Evolutionary conservation across 1,140 invertebrate genomes (phyloP), one percentile per base, ranked within the genome.

Genomic region (Phymorhynchus buccinoides): DNA sequence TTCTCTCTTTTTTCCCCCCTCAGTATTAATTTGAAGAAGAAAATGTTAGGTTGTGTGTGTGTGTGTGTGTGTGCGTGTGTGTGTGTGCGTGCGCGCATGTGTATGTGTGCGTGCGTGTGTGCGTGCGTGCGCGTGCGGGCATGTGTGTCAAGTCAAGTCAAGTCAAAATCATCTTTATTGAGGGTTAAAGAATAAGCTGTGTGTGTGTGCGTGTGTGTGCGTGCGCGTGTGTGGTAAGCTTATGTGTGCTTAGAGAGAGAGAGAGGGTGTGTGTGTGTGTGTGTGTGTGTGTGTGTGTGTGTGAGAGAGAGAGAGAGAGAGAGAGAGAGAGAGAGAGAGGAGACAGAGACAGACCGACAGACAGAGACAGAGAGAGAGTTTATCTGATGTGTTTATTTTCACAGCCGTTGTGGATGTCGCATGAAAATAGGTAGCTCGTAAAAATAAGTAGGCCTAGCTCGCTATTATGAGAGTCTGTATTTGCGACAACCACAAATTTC

Each of bases 151-250:
- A n/a, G n/a, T n/a, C n/a, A n/a, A n/a, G n/a, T n/a, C n/a, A n/a
- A n/a, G n/a, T n/a, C n/a, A n/a, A n/a, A n/a, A n/a, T n/a, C n/a
- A n/a, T n/a, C n/a, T n/a, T n/a, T n/a, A n/a, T n/a, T n/a, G n/a
- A n/a, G n/a, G n/a, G n/a, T n/a, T n/a, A n/a, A n/a, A n/a, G n/a
- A n/a, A n/a, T n/a, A n/a, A n/a, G n/a, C n/a, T 27, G 75, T 42
- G 75, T 42, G 75, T 78, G 39, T 42, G 75, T 48, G 39, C 44
- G 75, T 78, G 75, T 78, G 42, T 78, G 39, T 78, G 39, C 27
- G 42, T 78, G 75, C 30, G 42, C n/a, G 75, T 78, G 42, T 78
- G 75, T 44, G 75, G n/a, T 78, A n/a, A 0, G 39, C 22, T 37
- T 42, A 22, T 42, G 75, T 42, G 39, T 44, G 39, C 37, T n/a